Evolutionary conservation across 30 jellyfish, hydroid and myxozoan species (phyloP), one percentile per base, ranked within the genome.

Genomic region (Hydractinia symbiolongicarpus): DNA sequence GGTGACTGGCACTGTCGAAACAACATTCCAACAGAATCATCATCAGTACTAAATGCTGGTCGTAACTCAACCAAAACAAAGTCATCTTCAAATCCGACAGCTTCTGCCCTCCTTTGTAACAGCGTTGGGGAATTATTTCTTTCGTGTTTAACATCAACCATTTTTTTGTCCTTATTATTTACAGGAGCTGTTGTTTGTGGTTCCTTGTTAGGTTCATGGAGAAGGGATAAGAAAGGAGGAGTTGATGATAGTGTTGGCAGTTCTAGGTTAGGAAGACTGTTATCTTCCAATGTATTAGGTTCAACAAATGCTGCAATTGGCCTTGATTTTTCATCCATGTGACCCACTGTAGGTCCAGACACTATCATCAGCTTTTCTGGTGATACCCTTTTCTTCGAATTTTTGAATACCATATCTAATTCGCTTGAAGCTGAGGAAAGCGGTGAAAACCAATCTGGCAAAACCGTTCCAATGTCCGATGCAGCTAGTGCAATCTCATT

Each of bases 51-150:
- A 93, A 93, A 93, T 7, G 98, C 98, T 54, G 98, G 98, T 19
- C 98, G 86, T 14, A 93, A 87, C 72, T 93, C 98, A 0, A 93
- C 98, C 54, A 93, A 90, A 5, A 93, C 98, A 87, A 93, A 93
- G 67, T 93, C 98, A 93, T 93, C 98, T 70, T 93, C 98, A 77
- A 83, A 83, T 8, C 96, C 98, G 53, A 93, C 98, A 8, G 96
- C 98, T 57, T 87, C 94, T 11, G 96, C 98, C 10, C 76, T 73
- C 4, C 68, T 84, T 84, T 15, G 78, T 15, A 15, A 81, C 44
- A 30, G 73, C 4, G 84, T 9, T 30, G 66, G 50, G 60, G 79
- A 54, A 57, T 78, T 83, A 14, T 50, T 68, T 60, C 85, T 19
- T 9, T 67, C 81, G 40, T 85, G 58, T 16, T 52, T 68, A 30